Conservation (phyloP, 1,140 invertebrate species). For the Drosophila melanica region DNA sequence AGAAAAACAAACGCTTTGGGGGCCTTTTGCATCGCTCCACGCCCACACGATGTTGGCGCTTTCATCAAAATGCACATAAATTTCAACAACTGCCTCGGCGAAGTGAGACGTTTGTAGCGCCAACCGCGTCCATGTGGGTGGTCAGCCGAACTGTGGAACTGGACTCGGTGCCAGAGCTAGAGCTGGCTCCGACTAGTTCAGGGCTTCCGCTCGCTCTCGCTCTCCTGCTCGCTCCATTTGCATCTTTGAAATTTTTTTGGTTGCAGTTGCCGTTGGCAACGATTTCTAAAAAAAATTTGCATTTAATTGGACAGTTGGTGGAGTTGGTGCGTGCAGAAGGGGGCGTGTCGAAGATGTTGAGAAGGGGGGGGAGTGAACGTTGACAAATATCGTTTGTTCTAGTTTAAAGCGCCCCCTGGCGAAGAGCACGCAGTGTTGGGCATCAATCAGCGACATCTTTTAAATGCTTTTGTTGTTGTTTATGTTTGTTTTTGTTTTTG, state of each 20-base stretch:
- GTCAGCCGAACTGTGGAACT: conserved; percentile 51
- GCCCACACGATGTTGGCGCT: conserved; percentile 66
- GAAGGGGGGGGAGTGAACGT: conserved; percentile 10
- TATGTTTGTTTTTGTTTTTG: too few species aligned
- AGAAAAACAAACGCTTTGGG: conserved; percentile 26
- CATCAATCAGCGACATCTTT: conserved; percentile 62
- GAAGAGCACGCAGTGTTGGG: conserved; percentile 25
- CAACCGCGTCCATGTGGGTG: conserved; percentile 75
- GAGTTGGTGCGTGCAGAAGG: background rate
- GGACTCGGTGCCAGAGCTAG: conserved; percentile 1
- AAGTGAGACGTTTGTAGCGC: conserved; percentile 74
- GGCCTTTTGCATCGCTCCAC: conserved; percentile 38
- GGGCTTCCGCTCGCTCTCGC: conserved; percentile 7
- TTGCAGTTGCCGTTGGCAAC: conserved; percentile 37
- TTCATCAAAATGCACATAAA: conserved; percentile 80
- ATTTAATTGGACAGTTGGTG: conserved; percentile 72
- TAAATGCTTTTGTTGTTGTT: conserved; percentile 55
- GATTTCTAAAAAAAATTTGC: conserved; percentile 81
- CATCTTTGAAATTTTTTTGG: conserved; percentile 27
- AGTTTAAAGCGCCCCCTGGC: conserved; percentile 62
- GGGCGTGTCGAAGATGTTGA: background rate
- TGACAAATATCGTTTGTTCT: conserved; percentile 70
- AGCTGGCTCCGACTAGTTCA: background rate
- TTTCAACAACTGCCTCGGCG: conserved; percentile 53
- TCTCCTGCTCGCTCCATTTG: conserved; percentile 18